Base-by-base conservation (phyloP, 2,113 vertebrate species). In the Tamias sibiricus region DNA sequence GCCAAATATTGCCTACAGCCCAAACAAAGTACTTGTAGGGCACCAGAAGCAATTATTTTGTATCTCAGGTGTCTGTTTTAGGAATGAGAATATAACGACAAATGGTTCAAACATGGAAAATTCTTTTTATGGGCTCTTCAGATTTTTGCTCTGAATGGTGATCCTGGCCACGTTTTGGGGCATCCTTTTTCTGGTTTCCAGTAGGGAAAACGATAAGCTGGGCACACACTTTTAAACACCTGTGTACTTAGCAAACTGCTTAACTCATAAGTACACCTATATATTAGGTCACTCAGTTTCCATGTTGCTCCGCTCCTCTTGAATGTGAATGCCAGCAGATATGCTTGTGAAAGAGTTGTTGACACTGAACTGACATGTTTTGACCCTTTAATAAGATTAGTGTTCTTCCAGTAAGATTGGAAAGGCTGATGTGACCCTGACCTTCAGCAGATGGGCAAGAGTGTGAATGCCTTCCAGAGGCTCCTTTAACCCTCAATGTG, bases 311-410 rank as follows among this genome's bases (percentile, higher is more conserved):
- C 47, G 0, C 6, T 26, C 30, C 54, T 57, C 5, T 57, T 2
- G 35, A 3, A 17, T 0, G 52, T 40, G 49, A 2, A 74, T 3
- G 19, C 2, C 3, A 2, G 40, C 6, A 22, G 9, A 11, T 0
- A 0, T 17, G 8, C 40, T 59, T 6, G 8, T 37, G 14, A 5
- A 37, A 2, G 16, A 42, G n/a, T 0, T 0, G 1, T 3, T 26
- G 54, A 13, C 47, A 6, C 4, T 6, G 2, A 37, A 37, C 26
- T 3, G 35, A 62, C n/a, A 17, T 12, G 30, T 40, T 54, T 20
- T 30, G 47, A 47, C 9, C 47, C 12, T 47, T 47, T 47, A 47
- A 47, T 47, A 2, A 47, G 47, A 47, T 2, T n/a, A 57, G 1
- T 40, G 62, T 82, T 68, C 47, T 28, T 87, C 80, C 37, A 13